Conservation (phyloP, 2,797 vertebrate species). For the Poecilia velifera region DNA sequence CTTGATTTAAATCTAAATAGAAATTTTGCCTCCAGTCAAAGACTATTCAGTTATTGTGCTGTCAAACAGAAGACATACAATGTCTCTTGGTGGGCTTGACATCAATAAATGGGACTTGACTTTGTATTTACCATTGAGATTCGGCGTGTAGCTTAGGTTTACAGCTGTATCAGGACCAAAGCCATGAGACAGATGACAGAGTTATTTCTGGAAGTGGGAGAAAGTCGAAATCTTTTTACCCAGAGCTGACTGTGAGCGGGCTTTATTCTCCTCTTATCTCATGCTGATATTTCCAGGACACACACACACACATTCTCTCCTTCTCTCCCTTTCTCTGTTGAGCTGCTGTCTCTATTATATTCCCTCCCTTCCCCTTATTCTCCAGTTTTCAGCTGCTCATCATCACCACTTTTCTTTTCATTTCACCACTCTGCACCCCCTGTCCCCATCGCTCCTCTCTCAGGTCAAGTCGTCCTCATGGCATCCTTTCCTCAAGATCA, state of each 20-base stretch:
- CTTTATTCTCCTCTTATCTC: conserved; percentile 56
- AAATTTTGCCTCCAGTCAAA: not conserved
- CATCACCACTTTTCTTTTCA: conserved; percentile 54
- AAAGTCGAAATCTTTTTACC: conserved; percentile 42
- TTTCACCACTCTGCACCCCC: conserved; percentile 20
- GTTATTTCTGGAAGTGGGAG: conserved; percentile 46
- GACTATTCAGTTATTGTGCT: not conserved
- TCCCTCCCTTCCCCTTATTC: conserved; percentile 40
- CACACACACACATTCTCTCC: conserved; percentile 6
- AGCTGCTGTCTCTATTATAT: conserved; percentile 44
- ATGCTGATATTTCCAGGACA: conserved; percentile 48
- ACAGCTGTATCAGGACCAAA: conserved; percentile 25
- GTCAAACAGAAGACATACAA: not conserved
- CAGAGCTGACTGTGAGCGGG: conserved; percentile 33
- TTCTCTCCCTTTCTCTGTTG: conserved; percentile 11
- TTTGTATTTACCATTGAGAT: conserved; percentile 8
- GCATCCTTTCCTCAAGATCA: conserved; percentile 42
- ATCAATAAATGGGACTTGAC: not conserved
- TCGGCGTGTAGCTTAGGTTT: conserved; percentile 31
- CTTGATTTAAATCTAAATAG: not conserved
- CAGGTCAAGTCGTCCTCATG: conserved; percentile 28
- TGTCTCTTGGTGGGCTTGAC: conserved; percentile 1
- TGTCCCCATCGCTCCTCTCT: conserved; percentile 4
- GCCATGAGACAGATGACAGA: conserved; percentile 13
- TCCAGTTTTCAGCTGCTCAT: conserved; percentile 49